Conservation (phyloP, 2,113 vertebrate genomes). For the Nibea albiflora region DNA sequence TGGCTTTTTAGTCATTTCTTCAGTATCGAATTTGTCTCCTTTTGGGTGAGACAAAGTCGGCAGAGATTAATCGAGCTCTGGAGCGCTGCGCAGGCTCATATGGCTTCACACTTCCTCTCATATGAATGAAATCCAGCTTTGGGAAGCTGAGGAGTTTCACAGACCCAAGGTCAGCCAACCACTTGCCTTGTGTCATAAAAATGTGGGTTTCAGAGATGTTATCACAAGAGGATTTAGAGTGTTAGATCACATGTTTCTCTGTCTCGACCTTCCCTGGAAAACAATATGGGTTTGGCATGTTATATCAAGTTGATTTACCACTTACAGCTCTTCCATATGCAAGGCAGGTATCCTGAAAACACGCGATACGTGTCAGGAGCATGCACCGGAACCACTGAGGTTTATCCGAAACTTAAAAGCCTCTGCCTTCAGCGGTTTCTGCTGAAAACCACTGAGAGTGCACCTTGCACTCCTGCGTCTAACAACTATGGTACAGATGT, state of each 20-base stretch:
- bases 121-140: conserved; percentile 64
- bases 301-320: conserved; percentile 16
- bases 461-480: conserved; percentile 27
- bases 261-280: conserved; percentile 8
- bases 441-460: conserved; percentile 37
- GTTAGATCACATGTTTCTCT: conserved; percentile 37
- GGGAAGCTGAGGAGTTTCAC: conserved; percentile 39
- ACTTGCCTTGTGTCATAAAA: conserved; percentile 44
- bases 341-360: conserved; percentile 15
- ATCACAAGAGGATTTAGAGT: conserved; percentile 41
- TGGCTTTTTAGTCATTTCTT: conserved; percentile 8
- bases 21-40: conserved; percentile 18
- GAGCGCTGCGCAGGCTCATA: conserved; percentile 39
- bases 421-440: not conserved
- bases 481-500: conserved; percentile 40
- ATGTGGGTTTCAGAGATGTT: conserved; percentile 53
- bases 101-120: conserved; percentile 60
- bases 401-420: conserved; percentile 26
- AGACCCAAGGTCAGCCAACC: conserved; percentile 38
- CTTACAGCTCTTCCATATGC: not conserved
- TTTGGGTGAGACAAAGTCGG: not conserved
- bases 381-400: not conserved
- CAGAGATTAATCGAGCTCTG: conserved; percentile 41
- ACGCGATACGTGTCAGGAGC: not conserved
- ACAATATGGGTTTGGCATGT: conserved; percentile 28